phyloP scores from a whole-genome alignment of 2,797 vertebrate genomes.

The Diplodus sargus region DNA sequence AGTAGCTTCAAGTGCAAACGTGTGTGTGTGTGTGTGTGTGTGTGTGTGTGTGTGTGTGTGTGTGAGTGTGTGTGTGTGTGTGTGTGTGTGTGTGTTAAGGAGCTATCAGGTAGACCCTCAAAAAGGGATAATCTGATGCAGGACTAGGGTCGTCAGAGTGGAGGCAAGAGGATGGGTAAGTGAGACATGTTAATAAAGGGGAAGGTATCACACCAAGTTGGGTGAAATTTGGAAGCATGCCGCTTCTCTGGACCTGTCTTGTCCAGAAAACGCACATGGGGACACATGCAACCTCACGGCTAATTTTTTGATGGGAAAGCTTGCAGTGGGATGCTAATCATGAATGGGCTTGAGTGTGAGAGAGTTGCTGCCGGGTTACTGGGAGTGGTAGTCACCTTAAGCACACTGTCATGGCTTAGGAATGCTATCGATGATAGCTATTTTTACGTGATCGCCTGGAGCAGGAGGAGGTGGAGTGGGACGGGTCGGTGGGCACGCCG shows the following conservation, averaged over 20 bases:
- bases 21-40: too few relatives aligned
- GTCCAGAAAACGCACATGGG: not conserved
- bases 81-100: too few relatives aligned
- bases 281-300: slow-evolving; percentile 5
- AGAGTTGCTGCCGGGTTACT: slow-evolving; percentile 36
- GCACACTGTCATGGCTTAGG: slow-evolving; percentile 59
- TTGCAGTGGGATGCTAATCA: slow-evolving; percentile 28
- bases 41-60: too few relatives aligned
- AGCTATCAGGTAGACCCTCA: too few relatives aligned
- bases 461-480: slow-evolving; percentile 46
- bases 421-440: slow-evolving; percentile 71
- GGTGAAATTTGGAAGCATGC: too few relatives aligned
- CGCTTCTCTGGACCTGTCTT: slow-evolving; percentile 18
- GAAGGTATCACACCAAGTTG: too few relatives aligned
- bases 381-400: slow-evolving; percentile 69
- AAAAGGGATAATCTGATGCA: too few relatives aligned
- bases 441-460: slow-evolving; percentile 66
- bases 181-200: too few relatives aligned
- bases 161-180: too few relatives aligned
- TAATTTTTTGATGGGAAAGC: slow-evolving; percentile 15
- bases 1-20: too few relatives aligned
- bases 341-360: slow-evolving; percentile 61
- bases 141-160: too few relatives aligned
- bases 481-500: slow-evolving; percentile 26
- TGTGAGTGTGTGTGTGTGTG: too few relatives aligned